These are phyloP conservation scores for Lasioglossum leucozonium DNA, from an alignment of 2,888 invertebrate genomes.

Conservation along the genomic window DNA sequence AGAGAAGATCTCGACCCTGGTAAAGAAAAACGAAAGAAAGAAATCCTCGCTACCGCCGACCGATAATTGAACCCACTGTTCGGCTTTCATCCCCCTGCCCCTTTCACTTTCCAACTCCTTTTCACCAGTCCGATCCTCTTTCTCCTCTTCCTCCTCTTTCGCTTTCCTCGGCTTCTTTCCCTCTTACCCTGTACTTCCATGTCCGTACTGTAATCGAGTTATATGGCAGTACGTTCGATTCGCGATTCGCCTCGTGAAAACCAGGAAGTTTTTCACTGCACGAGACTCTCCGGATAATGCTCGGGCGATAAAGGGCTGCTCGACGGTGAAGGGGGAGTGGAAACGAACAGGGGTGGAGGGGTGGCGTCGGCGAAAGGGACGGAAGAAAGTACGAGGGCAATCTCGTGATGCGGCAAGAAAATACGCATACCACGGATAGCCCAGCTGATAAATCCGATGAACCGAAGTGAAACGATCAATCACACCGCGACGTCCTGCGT, in stretches of 20 bases:
- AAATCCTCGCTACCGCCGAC: conserved; percentile 62
- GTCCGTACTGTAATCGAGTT: conserved; percentile 75
- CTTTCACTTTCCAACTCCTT: conserved; percentile 29
- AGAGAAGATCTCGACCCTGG: conserved; percentile 12
- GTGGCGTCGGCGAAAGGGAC: not conserved
- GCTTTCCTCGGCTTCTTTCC: conserved; percentile 21
- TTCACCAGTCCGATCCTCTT: conserved; percentile 32
- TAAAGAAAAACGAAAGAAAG: conserved; percentile 58
- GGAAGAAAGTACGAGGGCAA: conserved; percentile 60
- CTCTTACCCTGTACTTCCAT: conserved; percentile 20
- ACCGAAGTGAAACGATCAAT: conserved; percentile 49
- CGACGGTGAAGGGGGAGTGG: not conserved
- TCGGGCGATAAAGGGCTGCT: conserved; percentile 58
- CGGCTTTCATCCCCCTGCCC: conserved; percentile 60
- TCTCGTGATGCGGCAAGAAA: conserved; percentile 70
- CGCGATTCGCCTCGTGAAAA: conserved; percentile 75
- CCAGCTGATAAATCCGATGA: conserved; percentile 62
- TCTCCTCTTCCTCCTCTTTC: not conserved
- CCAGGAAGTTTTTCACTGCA: conserved; percentile 70
- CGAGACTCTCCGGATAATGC: conserved; percentile 56
- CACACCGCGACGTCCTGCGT: conserved; percentile 14
- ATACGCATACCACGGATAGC: conserved; percentile 58
- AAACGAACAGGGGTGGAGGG: not conserved
- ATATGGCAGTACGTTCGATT: conserved; percentile 74
- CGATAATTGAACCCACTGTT: conserved; percentile 80